Evolutionary conservation across 1,140 invertebrate genomes (phyloP), one percentile per base, ranked within the genome.

Genomic region (Thereuonema tuberculata): DNA sequence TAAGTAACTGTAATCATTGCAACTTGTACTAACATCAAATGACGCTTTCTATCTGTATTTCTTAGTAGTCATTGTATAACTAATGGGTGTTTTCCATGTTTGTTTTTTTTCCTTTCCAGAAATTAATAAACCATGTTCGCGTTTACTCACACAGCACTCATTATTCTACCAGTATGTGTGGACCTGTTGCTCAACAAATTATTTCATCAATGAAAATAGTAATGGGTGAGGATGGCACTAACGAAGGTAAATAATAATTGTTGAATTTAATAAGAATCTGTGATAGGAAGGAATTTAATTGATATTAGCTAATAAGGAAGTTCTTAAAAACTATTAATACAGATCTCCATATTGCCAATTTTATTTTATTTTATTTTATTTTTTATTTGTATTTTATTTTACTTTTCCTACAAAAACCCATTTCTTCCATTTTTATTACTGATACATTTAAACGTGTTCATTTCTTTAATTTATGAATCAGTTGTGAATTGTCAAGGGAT

Each of bases 141-240:
- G 76, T 81, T 29, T 72, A 85, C 62, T 93, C 93, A 62, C 89
- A 95, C 72, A 90, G 88, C 58, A 81, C 85, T 55, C 80, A 80
- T 64, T 98, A 98, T 75, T 89, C 93, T 20, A 78, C 82, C 57
- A 79, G 84, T 28, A 98, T 99, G 88, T 82, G 93, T 27, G 85
- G 94, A 46, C 83, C 89, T 17, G 81, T 98, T 56, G 87, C 84
- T 1, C 84, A 89, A 72, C 94, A 98, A 80, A 89, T 98, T 65
- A 83, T 91, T 58, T 80, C 84, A 9, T 85, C 89, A 9, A 90
- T 95, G 84, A 82, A 75, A 67, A 92, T 88, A 46, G 89, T 97
- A 53, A 88, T 89, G 82, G 92, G 91, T 0, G 76, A 80, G 68
- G 87, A 93, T 74, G 87, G 86, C 21, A 84, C 83, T 1, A 73